phyloP scores from a whole-genome alignment of 2,797 vertebrate species.

The Lepidocolaptes lacrymiger region DNA sequence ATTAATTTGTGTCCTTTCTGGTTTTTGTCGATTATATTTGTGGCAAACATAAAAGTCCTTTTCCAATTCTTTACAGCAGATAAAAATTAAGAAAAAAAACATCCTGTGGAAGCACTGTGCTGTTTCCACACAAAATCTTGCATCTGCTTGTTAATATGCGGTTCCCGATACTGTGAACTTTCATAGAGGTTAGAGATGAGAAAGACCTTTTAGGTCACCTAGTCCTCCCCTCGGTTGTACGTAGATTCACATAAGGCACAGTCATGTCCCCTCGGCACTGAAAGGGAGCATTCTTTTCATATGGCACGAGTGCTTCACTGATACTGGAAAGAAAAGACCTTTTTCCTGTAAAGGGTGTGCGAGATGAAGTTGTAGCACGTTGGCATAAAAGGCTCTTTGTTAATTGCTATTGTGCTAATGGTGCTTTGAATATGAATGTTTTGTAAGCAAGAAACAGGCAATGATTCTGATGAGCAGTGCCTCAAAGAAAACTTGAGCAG shows the following conservation, averaged over 20 bases:
- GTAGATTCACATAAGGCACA: neutral
- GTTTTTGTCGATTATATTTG: neutral
- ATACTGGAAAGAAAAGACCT: conserved; percentile 42
- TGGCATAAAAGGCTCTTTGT: conserved; percentile 80
- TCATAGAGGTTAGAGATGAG: neutral
- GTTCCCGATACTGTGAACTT: neutral
- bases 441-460: conserved; percentile 67
- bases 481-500: conserved; percentile 1
- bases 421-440: conserved; percentile 62
- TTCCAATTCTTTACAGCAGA: neutral
- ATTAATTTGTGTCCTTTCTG: neutral
- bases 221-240: neutral
- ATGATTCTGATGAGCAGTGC: conserved; percentile 8
- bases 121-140: neutral
- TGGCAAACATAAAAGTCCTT: neutral
- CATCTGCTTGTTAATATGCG: conserved; percentile 11
- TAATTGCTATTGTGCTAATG: conserved; percentile 58
- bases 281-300: conserved; percentile 55
- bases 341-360: conserved; percentile 56
- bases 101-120: neutral
- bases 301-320: conserved; percentile 23
- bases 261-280: conserved; percentile 22
- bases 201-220: conserved; percentile 28
- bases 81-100: neutral
- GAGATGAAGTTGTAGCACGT: conserved; percentile 68